These are phyloP conservation scores for Spatula clypeata DNA, from an alignment of 2,797 vertebrate genomes.

Conservation along the genomic window DNA sequence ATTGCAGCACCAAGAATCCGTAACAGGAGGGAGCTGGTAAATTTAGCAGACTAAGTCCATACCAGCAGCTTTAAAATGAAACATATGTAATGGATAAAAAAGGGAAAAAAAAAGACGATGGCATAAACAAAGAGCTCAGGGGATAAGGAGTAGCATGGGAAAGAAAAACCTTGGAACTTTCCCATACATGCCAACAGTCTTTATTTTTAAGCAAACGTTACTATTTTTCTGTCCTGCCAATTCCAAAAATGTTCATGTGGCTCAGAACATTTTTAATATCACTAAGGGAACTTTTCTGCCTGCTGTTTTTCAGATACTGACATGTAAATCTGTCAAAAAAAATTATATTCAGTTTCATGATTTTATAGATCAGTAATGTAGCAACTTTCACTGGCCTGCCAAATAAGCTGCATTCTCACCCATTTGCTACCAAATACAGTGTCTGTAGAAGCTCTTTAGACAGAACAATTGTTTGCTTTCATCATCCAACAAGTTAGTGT, in stretches of 20 bases:
- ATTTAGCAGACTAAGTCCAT: constrained; percentile 29
- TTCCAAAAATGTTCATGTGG: constrained; percentile 3
- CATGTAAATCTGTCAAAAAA: constrained; percentile 16
- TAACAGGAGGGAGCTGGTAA: neutral
- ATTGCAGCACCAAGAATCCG: constrained; percentile 5
- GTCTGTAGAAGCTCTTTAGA: neutral
- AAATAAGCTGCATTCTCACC: neutral
- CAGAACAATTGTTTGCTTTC: neutral
- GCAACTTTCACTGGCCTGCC: neutral
- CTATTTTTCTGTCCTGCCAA: constrained; percentile 2
- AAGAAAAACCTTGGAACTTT: constrained; percentile 68
- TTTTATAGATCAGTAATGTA: neutral
- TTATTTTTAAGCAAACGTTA: constrained; percentile 69
- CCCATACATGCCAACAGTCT: constrained; percentile 65
- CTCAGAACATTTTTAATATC: neutral
- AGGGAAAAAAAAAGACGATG: neutral
- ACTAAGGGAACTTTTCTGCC: neutral
- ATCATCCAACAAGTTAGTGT: neutral
- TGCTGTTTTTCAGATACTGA: constrained; percentile 14
- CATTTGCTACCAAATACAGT: neutral
- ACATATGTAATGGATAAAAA: neutral
- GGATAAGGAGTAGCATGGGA: constrained; percentile 49
- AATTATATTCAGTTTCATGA: neutral
- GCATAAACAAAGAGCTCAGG: constrained; percentile 27
- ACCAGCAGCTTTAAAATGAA: constrained; percentile 46